Percentiles rank a stretch among this genome's conserved stretches.
Conservation (phyloP, 2,113 vertebrate species). For the Pangasianodon gigas region DNA sequence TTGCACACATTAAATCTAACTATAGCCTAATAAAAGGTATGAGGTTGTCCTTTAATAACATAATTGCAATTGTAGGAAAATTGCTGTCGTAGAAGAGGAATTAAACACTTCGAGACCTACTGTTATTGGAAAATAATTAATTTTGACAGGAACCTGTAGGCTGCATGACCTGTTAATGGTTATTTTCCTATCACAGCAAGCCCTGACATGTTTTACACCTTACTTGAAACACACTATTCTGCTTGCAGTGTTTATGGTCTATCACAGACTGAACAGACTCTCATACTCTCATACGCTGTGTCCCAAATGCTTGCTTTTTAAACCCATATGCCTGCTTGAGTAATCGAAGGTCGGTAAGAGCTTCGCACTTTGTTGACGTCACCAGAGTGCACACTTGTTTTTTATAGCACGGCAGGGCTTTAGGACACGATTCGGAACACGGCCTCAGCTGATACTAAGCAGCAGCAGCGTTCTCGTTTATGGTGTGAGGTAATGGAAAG, state of each 20-base stretch:
- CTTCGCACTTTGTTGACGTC: neutral
- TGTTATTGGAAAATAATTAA: neutral
- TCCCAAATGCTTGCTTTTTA: neutral
- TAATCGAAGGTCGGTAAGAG: neutral
- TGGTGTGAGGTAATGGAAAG: slow-evolving; percentile 27
- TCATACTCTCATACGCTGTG: neutral
- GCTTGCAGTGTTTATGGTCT: too few relatives aligned
- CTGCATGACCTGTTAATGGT: neutral
- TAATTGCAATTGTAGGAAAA: neutral
- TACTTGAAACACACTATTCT: neutral
- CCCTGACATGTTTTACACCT: neutral
- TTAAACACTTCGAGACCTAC: neutral
- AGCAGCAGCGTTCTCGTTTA: neutral
- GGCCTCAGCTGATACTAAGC: too few relatives aligned
- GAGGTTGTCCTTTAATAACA: neutral
- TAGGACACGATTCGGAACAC: neutral
- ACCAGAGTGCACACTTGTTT: neutral
- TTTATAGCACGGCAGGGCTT: neutral
- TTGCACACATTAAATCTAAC: neutral
- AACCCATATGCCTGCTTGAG: neutral
- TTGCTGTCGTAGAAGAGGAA: neutral
- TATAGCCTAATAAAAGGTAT: neutral
- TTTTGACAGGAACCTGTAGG: neutral
- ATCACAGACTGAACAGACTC: neutral
- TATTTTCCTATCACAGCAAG: neutral